Percentiles rank a stretch among this genome's conserved stretches.
Evolutionary conservation across 2,113 vertebrate genomes (phyloP).

Genomic region (Bufo gargarizans): DNA sequence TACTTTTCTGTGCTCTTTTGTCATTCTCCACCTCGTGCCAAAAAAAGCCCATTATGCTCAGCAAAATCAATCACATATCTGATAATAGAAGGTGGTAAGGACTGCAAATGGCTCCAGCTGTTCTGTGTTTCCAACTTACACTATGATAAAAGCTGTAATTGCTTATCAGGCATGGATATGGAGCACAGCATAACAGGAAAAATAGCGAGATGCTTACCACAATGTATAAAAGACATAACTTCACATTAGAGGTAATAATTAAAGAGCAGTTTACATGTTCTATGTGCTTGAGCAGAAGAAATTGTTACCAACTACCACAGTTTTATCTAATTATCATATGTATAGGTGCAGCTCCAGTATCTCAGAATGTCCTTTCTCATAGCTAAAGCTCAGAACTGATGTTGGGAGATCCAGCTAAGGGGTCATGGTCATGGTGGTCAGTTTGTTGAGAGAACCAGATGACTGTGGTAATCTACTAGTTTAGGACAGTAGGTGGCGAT

Average conservation of each 20-base stretch:
- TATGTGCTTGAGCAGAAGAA: background rate
- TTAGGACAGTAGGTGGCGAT: too few species aligned
- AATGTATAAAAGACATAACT: background rate
- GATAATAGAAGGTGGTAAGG: slow-evolving; percentile 12
- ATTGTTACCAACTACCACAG: background rate
- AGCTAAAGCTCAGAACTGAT: too few species aligned
- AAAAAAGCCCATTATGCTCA: background rate
- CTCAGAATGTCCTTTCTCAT: too few species aligned
- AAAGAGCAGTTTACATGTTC: background rate
- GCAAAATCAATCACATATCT: slow-evolving; percentile 7
- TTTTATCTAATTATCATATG: background rate
- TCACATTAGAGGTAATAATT: background rate
- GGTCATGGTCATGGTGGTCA: too few species aligned
- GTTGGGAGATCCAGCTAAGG: too few species aligned
- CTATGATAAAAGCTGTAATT: background rate
- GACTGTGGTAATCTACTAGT: too few species aligned
- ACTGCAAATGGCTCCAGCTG: background rate
- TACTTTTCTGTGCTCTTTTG: background rate
- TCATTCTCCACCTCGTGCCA: background rate
- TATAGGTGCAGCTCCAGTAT: too few species aligned
- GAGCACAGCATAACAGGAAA: background rate
- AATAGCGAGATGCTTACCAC: background rate
- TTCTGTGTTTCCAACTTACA: background rate
- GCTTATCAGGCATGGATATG: background rate
- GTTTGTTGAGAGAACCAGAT: too few species aligned